Conservation (phyloP, 2,888 invertebrate genomes). For the Athetis lepigone region DNA sequence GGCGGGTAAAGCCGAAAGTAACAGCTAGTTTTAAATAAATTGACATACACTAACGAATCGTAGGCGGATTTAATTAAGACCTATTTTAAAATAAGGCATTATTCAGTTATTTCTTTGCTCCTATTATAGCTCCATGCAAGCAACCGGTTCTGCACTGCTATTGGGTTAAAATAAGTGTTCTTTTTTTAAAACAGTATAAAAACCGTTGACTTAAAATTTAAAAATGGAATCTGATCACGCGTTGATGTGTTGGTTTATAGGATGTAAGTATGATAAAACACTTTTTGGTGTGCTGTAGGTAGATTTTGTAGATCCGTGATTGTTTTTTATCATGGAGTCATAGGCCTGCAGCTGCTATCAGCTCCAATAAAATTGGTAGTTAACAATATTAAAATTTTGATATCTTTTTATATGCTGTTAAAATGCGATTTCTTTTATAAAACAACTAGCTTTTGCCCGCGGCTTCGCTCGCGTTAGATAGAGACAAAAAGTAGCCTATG, state of each 20-base stretch:
- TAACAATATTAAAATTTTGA: too few relatives aligned
- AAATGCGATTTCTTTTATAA: too few relatives aligned
- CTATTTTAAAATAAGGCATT: conserved; percentile 22
- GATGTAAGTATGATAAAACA: not conserved
- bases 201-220: conserved; percentile 25
- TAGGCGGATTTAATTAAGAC: conserved; percentile 41
- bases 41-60: conserved; percentile 9
- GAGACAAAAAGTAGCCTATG: too few relatives aligned
- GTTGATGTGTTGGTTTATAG: conserved; percentile 17
- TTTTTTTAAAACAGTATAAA: conserved; percentile 32
- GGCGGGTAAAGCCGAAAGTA: not conserved
- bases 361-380: too few relatives aligned
- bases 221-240: conserved; percentile 29
- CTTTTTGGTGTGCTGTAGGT: conserved; percentile 9
- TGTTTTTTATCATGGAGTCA: too few relatives aligned
- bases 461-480: too few relatives aligned
- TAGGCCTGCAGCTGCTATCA: too few relatives aligned
- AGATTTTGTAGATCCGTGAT: not conserved
- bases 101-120: conserved; percentile 34
- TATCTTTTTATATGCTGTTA: too few relatives aligned
- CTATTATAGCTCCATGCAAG: conserved; percentile 27
- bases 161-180: conserved; percentile 7
- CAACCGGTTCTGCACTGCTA: conserved; percentile 26
- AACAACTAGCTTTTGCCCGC: too few relatives aligned
- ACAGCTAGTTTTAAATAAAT: conserved; percentile 1